Evolutionary conservation across 2,888 invertebrate species (phyloP), one percentile per base, ranked within the genome.

Genomic region (Eilema caniola): DNA sequence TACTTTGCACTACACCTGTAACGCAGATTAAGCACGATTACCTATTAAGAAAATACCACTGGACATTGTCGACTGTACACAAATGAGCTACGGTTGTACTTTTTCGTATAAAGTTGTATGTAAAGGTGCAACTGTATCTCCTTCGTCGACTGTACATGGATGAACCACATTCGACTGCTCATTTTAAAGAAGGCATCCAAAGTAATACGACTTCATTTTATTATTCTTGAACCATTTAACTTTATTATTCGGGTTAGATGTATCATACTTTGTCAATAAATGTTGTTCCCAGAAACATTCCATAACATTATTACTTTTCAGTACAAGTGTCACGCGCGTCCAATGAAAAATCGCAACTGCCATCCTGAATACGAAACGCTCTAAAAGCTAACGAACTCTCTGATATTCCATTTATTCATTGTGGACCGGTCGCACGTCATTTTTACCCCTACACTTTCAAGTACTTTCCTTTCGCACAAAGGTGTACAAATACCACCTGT

Each of bases 401-500:
- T 28, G 65, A 70, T 73, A 76, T 81, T 76, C 72, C 61, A 66
- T 75, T 77, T 75, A 72, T 76, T 74, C 57, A 66, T 69, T 74
- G 70, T 56, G 41, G 69, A 81, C 77, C 70, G 72, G 74, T 81
- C 76, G 20, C 25, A 25, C 23, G 20, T 67, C 67, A 37, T 67
- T 69, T 67, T 74, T 71, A 71, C 67, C 75, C 72, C 80, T 71
- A 66, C 65, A 67, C 70, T 71, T 77, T 76, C 67, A 70, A 77
- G 74, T 53, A 59, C 76, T 78, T 80, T 78, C 76, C 78, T 78
- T 70, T 63, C 80, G 72, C 57, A 62, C 74, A 83, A 87, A 87
- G 87, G 86, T 87, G 87, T 82, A 75, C 73, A 69, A 71, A 73
- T 69, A 67, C 74, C 78, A 86, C 84, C 87, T 87, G 87, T 77